Evolutionary conservation across 2,113 vertebrate genomes (phyloP).

Genomic region (Mirza zaza): DNA sequence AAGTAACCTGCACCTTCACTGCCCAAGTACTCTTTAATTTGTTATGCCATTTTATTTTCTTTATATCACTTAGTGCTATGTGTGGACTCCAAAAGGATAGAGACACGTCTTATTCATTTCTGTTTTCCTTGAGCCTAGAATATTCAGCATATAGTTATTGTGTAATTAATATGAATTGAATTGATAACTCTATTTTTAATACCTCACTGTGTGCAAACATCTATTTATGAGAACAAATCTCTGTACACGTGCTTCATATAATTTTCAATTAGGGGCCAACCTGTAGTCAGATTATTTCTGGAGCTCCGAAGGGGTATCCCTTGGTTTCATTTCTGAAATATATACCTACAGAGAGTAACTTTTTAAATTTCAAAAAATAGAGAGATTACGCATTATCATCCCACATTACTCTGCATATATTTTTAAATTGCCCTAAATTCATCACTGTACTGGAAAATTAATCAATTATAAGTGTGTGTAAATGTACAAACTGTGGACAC

Average conservation of each 20-base stretch:
- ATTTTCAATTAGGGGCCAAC: neutral
- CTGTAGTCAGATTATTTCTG: neutral
- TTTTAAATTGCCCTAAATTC: neutral
- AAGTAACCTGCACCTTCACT: neutral
- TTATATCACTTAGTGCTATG: neutral
- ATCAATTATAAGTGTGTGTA: neutral
- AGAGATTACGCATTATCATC: neutral
- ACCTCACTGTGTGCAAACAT: neutral
- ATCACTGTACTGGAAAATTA: neutral
- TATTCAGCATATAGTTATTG: neutral
- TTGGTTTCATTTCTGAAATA: neutral
- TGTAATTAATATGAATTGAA: neutral
- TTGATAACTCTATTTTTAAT: neutral
- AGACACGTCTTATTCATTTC: neutral
- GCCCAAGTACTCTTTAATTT: neutral
- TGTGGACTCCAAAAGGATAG: neutral
- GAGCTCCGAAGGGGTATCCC: fast-evolving
- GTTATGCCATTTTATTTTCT: neutral
- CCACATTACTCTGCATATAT: neutral
- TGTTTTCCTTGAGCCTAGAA: neutral
- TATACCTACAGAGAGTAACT: neutral
- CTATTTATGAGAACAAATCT: neutral
- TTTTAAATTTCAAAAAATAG: neutral
- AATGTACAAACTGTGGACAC: neutral
- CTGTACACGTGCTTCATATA: neutral